Percentiles rank a stretch among this genome's conserved stretches.
Conservation (phyloP, 2,113 vertebrate genomes). For the Pseudolaguvia tuberculata region DNA sequence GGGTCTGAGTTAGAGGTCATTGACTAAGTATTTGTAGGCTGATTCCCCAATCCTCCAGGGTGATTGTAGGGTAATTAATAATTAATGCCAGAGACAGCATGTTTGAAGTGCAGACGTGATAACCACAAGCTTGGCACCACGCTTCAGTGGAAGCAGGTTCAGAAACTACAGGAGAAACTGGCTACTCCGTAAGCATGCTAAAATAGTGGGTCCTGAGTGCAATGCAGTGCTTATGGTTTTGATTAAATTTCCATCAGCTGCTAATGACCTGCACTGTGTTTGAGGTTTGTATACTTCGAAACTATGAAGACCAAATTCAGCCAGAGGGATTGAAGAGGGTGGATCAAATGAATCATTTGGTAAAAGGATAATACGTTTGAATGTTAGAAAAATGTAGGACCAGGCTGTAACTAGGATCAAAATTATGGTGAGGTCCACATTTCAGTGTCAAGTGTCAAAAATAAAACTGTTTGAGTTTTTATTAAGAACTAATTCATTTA, state of each 20-base stretch:
- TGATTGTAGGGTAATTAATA: conserved; percentile 99
- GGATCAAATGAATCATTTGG: conserved; percentile 72
- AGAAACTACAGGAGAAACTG: conserved; percentile 49
- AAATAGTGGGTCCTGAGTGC: conserved; percentile 74
- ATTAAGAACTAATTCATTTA: too few species aligned
- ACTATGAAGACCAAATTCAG: conserved; percentile 76
- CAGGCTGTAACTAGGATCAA: background rate
- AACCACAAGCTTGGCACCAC: conserved; percentile 87
- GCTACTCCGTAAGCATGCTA: conserved; percentile 51
- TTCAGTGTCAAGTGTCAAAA: background rate
- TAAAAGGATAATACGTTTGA: conserved; percentile 55
- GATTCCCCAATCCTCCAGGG: conserved; percentile 92
- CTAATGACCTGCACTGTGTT: conserved; percentile 87
- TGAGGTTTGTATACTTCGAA: conserved; percentile 84
- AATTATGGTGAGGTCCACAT: background rate
- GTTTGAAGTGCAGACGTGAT: conserved; percentile 99
- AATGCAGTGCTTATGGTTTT: conserved; percentile 79
- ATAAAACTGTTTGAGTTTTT: background rate
- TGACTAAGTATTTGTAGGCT: conserved; percentile 82
- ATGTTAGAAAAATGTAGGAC: background rate
- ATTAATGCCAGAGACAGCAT: conserved; percentile 96
- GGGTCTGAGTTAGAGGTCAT: conserved; percentile 80
- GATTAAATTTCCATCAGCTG: conserved; percentile 86
- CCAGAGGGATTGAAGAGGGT: conserved; percentile 75
- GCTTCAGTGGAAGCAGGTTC: conserved; percentile 86